Percentiles rank a stretch among this genome's conserved stretches.
Evolutionary conservation across 2,888 invertebrate genomes (phyloP).

Genomic region (Eupelmus urozonus): DNA sequence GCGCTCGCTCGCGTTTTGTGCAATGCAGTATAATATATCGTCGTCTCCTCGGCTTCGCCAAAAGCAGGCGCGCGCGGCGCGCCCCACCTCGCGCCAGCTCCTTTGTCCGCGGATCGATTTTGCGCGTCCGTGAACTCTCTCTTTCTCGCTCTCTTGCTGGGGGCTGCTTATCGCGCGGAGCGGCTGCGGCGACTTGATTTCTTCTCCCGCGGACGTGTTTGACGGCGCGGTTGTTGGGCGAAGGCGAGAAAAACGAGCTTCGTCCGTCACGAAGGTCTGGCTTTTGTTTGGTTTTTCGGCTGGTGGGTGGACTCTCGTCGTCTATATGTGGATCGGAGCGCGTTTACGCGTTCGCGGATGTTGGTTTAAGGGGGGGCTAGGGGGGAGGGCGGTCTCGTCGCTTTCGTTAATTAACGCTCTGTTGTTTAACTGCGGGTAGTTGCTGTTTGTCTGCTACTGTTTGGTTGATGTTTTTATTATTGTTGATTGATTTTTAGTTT

Average conservation of each 20-base stretch:
- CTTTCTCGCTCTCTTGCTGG: too few species aligned
- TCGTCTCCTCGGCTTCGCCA: not conserved
- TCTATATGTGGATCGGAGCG: not conserved
- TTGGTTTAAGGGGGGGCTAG: not conserved
- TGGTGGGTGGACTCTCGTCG: too few species aligned
- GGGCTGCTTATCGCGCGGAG: not conserved
- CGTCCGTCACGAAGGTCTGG: too few species aligned
- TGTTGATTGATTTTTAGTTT: too few species aligned
- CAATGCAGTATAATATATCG: constrained; percentile 48
- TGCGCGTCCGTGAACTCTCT: constrained; percentile 52
- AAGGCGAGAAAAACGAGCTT: not conserved
- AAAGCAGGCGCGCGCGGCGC: too few species aligned
- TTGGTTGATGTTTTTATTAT: too few species aligned
- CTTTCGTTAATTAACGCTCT: too few species aligned
- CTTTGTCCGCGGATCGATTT: constrained; percentile 40
- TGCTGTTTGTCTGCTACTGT: too few species aligned
- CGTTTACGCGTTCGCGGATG: not conserved
- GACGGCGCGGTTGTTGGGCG: not conserved
- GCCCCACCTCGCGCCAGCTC: not conserved
- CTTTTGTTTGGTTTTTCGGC: too few species aligned
- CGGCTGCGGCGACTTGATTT: not conserved
- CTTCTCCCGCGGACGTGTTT: not conserved
- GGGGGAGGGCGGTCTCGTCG: too few species aligned
- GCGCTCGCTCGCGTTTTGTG: constrained; percentile 51
- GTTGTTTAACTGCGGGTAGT: not conserved